phyloP scores from a whole-genome alignment of 2,888 invertebrate genomes.

The Bellardia pandia region DNA sequence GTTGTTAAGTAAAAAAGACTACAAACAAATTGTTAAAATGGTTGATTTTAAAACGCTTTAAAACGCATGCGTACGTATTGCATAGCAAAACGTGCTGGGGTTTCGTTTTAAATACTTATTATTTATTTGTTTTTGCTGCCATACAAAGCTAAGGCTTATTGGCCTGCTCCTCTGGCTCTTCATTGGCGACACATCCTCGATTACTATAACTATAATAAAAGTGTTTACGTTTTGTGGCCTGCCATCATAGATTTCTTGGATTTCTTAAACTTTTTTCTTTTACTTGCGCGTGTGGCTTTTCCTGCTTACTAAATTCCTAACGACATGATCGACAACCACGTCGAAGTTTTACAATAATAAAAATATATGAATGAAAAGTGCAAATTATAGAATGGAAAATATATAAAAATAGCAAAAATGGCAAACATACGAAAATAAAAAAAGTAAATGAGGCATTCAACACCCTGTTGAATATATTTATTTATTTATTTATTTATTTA shows the following conservation, averaged over 20 bases:
- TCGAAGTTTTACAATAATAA: slow-evolving; percentile 14
- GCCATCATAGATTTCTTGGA: slow-evolving; percentile 64
- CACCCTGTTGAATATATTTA: slow-evolving; percentile 22
- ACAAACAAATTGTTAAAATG: slow-evolving; percentile 19
- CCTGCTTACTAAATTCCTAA: slow-evolving; percentile 55
- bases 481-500: too few relatives aligned
- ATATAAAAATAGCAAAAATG: neutral
- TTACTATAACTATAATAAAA: slow-evolving; percentile 69
- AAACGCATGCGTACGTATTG: slow-evolving; percentile 7
- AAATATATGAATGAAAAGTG: slow-evolving; percentile 69
- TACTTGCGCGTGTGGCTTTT: slow-evolving; percentile 38
- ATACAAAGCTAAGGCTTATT: neutral
- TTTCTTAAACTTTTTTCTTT: slow-evolving; percentile 34
- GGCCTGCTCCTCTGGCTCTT: slow-evolving; percentile 19
- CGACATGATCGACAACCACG: slow-evolving; percentile 51
- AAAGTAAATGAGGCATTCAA: slow-evolving; percentile 30
- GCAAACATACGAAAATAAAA: slow-evolving; percentile 10
- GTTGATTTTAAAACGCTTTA: slow-evolving; percentile 9
- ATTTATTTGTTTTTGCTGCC: neutral
- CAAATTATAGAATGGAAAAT: slow-evolving; percentile 64
- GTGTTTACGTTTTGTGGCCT: slow-evolving; percentile 6
- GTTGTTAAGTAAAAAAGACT: slow-evolving; percentile 16
- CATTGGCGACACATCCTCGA: slow-evolving; percentile 69
- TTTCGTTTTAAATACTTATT: neutral
- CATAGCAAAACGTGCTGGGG: neutral